Percentiles rank a stretch among this genome's conserved stretches.
These are phyloP conservation scores for Amiota mariae DNA, from an alignment of 2,888 invertebrate genomes.

Conservation along the genomic window DNA sequence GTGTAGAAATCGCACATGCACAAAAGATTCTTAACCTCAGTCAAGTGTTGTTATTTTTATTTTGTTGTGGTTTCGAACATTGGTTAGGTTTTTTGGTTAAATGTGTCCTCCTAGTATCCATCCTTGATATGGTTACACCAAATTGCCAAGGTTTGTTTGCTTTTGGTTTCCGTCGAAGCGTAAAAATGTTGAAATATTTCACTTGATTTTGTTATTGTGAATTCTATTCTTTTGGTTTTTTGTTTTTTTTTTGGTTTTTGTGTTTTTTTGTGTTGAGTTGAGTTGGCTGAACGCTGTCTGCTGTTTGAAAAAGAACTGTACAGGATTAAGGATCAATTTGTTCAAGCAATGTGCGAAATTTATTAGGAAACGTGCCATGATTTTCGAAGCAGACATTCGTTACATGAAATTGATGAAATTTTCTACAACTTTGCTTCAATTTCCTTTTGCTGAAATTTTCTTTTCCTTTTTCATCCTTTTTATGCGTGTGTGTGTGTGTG, in stretches of 20 bases:
- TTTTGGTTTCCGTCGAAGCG: not conserved
- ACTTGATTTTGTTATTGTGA: conserved; percentile 38
- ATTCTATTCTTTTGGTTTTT: conserved; percentile 44
- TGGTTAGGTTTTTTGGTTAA: not conserved
- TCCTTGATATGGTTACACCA: no score
- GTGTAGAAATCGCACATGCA: not conserved
- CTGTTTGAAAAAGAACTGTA: conserved; percentile 32
- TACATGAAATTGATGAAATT: no score
- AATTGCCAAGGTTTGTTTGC: not conserved
- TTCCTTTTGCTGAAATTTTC: no score
- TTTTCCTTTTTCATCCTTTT: no score
- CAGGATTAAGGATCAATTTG: conserved; percentile 52
- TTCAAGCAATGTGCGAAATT: conserved; percentile 54
- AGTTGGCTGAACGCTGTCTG: conserved; percentile 4
- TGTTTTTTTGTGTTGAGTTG: conserved; percentile 14
- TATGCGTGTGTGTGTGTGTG: no score
- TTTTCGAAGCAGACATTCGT: conserved; percentile 37
- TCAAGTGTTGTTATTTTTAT: conserved; percentile 31
- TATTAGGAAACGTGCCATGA: conserved; percentile 59
- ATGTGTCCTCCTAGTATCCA: no score
- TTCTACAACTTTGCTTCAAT: no score
- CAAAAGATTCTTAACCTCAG: conserved; percentile 6
- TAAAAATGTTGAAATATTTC: conserved; percentile 8
- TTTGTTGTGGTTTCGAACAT: not conserved
- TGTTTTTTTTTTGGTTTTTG: not conserved